Conservation (phyloP, 2,113 vertebrate genomes). For the Anser brachyrhynchus region DNA sequence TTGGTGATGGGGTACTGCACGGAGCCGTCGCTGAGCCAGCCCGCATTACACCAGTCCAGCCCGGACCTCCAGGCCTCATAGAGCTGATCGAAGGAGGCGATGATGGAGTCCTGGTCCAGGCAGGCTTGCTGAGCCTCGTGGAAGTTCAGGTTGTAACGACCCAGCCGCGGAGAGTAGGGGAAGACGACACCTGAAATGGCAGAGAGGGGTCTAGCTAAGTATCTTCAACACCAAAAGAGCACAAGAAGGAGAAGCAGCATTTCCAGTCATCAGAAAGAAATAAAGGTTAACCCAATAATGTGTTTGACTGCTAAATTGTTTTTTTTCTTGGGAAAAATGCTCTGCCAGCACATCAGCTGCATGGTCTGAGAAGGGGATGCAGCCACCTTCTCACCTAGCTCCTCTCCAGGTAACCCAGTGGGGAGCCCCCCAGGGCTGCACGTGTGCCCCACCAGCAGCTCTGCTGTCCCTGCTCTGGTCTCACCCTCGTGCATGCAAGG, state of each 20-base stretch:
- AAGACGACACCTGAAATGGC: conserved; percentile 87
- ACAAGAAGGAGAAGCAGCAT: background rate
- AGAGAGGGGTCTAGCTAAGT: background rate
- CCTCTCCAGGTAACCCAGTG: accelerated
- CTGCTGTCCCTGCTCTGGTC: background rate
- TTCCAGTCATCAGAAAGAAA: background rate
- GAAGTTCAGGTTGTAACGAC: conserved; percentile 92
- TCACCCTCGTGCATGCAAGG: accelerated
- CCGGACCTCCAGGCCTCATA: conserved; percentile 86
- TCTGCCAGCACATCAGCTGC: background rate
- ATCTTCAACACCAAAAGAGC: accelerated
- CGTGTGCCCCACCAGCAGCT: accelerated
- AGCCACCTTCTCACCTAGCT: background rate
- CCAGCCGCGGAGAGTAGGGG: conserved; percentile 85
- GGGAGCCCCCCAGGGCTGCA: background rate
- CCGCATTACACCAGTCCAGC: conserved; percentile 97
- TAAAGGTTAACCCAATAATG: background rate
- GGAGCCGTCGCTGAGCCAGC: conserved; percentile 92
- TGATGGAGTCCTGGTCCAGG: conserved; percentile 81
- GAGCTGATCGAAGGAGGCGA: conserved; percentile 90
- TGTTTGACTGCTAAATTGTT: background rate
- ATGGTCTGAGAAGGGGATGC: background rate
- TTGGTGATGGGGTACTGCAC: conserved; percentile 94
- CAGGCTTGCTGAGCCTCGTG: conserved; percentile 83
- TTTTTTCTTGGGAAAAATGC: accelerated